Evolutionary conservation across 2,113 vertebrate genomes (phyloP).

Genomic region (Acrocephalus arundinaceus): DNA sequence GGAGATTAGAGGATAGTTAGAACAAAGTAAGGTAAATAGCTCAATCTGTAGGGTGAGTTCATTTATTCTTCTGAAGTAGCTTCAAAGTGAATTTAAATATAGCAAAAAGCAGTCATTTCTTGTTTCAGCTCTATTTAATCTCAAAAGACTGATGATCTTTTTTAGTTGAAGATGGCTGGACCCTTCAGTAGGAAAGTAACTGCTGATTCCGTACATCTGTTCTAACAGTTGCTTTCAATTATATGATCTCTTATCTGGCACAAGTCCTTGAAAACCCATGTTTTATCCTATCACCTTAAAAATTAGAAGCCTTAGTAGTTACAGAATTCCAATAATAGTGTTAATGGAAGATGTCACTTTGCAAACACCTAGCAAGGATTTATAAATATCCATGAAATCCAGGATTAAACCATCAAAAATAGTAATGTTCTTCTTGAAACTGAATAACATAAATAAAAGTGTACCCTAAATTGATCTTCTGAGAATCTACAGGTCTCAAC

Average conservation of each 20-base stretch:
- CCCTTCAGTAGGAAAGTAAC: not conserved
- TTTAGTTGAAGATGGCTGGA: not conserved
- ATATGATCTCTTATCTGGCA: not conserved
- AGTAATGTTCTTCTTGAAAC: not conserved
- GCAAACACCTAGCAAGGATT: not conserved
- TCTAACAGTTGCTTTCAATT: slow-evolving; percentile 13
- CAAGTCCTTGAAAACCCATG: not conserved
- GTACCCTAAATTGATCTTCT: not conserved
- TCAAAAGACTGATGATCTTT: not conserved
- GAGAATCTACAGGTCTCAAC: not conserved
- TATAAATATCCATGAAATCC: not conserved
- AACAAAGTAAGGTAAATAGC: slow-evolving; percentile 21
- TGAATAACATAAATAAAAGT: not conserved
- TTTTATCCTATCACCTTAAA: not conserved
- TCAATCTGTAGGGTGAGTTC: slow-evolving; percentile 1
- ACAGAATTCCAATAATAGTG: not conserved
- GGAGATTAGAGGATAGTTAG: not conserved
- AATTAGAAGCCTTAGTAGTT: not conserved
- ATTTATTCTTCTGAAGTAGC: slow-evolving; percentile 29
- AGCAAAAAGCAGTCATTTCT: slow-evolving; percentile 15
- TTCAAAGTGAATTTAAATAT: slow-evolving; percentile 48
- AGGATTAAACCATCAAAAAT: not conserved
- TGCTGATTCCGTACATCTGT: not conserved
- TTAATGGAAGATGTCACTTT: not conserved
- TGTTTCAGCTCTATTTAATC: slow-evolving; percentile 21